These are phyloP conservation scores for Tetrax tetrax DNA, from an alignment of 2,113 vertebrate genomes.

Conservation along the genomic window DNA sequence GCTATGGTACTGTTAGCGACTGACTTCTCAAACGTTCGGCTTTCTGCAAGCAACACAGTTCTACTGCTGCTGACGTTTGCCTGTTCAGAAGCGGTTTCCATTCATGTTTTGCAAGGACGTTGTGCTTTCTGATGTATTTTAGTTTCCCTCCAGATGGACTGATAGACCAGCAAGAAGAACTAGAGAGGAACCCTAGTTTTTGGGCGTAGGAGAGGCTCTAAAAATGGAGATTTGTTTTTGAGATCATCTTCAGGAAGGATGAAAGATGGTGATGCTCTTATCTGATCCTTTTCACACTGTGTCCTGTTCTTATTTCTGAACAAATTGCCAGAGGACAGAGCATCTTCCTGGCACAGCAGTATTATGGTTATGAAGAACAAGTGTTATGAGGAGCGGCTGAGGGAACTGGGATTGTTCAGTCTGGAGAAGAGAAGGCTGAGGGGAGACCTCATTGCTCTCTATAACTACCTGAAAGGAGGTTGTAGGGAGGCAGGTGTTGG, in stretches of 20 bases:
- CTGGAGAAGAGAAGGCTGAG: too few species aligned
- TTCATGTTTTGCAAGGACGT: neutral
- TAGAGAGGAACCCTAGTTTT: neutral
- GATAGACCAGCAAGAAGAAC: neutral
- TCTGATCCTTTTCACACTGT: neutral
- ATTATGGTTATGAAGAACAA: neutral
- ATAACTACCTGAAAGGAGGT: too few species aligned
- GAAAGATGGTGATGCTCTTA: neutral
- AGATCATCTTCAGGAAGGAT: neutral
- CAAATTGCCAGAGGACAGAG: neutral
- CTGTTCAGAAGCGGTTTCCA: neutral
- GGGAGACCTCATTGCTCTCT: too few species aligned
- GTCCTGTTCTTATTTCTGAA: neutral
- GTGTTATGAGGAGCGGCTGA: too few species aligned
- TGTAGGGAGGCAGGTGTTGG: too few species aligned
- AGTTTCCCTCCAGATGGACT: neutral
- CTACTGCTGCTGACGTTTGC: neutral
- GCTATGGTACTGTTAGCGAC: neutral
- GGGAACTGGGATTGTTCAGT: too few species aligned
- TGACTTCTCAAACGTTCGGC: neutral
- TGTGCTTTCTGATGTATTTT: neutral
- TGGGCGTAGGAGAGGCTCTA: neutral
- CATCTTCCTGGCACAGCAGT: neutral
- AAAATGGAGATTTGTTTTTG: neutral
- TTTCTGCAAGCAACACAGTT: neutral